Conservation (phyloP, 2,888 invertebrate species). For the Nomada fabriciana region DNA sequence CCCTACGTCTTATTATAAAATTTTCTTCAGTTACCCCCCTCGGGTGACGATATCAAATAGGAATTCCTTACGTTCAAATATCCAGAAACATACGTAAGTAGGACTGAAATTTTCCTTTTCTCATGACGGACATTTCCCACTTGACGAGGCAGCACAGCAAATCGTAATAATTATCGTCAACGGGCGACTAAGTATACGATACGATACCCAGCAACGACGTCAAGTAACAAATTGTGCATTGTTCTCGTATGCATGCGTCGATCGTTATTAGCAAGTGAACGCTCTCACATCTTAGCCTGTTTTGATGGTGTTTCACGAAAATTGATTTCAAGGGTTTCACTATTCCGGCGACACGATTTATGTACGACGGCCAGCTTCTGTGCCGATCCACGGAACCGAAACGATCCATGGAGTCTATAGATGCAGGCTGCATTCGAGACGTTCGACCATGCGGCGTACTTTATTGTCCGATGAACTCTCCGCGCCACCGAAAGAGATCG, state of each 20-base stretch:
- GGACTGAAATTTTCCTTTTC: neutral
- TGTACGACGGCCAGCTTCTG: constrained; percentile 15
- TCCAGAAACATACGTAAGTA: no score
- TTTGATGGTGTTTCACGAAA: constrained; percentile 23
- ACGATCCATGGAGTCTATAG: constrained; percentile 25
- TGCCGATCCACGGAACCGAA: constrained; percentile 1
- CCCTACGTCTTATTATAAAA: constrained; percentile 19
- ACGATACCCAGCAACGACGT: constrained; percentile 4
- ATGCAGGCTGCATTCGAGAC: constrained; percentile 4
- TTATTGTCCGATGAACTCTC: constrained; percentile 42
- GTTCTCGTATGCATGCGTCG: constrained; percentile 4
- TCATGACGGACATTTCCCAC: neutral
- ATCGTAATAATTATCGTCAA: constrained; percentile 11
- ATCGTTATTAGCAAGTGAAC: constrained; percentile 32
- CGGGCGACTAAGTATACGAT: neutral
- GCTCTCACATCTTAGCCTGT: constrained; percentile 8
- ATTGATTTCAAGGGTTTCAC: constrained; percentile 15
- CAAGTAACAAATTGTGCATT: neutral
- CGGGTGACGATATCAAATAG: constrained; percentile 11
- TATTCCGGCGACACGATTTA: constrained; percentile 31
- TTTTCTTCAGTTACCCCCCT: neutral
- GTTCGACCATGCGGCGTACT: constrained; percentile 29
- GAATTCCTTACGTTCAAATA: neutral
- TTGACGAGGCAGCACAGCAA: neutral
- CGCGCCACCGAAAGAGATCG: constrained; percentile 61